Percentiles rank a stretch among this genome's conserved stretches.
These are phyloP conservation scores for Mya arenaria DNA, from an alignment of 1,140 invertebrate genomes.

Conservation along the genomic window DNA sequence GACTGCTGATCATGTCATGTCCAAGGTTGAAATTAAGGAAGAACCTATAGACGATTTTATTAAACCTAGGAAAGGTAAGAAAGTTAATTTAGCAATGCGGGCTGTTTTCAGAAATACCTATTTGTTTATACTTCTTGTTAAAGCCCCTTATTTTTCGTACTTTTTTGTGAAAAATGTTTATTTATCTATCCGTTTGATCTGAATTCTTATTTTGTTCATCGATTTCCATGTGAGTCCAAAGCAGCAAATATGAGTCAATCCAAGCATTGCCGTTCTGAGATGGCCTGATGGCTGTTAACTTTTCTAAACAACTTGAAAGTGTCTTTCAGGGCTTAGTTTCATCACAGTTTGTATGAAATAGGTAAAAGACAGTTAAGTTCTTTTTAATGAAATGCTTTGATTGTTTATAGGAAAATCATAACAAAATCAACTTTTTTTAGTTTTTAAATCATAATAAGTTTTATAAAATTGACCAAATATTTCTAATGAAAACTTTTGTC, in stretches of 20 bases:
- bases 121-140: too few species aligned
- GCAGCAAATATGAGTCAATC: too few species aligned
- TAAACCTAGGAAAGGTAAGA: constrained; percentile 38
- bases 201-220: neutral
- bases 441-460: neutral
- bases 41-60: constrained; percentile 23
- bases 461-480: neutral
- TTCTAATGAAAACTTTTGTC: neutral
- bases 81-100: too few species aligned
- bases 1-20: constrained; percentile 38
- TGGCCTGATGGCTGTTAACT: too few species aligned
- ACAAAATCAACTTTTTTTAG: neutral
- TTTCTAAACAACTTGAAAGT: too few species aligned
- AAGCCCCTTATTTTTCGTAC: too few species aligned
- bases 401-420: neutral
- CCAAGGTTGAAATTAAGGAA: constrained; percentile 8
- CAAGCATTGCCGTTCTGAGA: too few species aligned
- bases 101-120: too few species aligned
- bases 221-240: neutral
- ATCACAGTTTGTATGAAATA: too few species aligned
- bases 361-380: too few species aligned
- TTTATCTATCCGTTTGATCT: neutral
- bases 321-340: too few species aligned
- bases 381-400: neutral
- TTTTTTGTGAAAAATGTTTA: neutral